Base-by-base conservation (phyloP, 53 echinoderm and acorn worm genomes). In the Echinarachnius parma region DNA sequence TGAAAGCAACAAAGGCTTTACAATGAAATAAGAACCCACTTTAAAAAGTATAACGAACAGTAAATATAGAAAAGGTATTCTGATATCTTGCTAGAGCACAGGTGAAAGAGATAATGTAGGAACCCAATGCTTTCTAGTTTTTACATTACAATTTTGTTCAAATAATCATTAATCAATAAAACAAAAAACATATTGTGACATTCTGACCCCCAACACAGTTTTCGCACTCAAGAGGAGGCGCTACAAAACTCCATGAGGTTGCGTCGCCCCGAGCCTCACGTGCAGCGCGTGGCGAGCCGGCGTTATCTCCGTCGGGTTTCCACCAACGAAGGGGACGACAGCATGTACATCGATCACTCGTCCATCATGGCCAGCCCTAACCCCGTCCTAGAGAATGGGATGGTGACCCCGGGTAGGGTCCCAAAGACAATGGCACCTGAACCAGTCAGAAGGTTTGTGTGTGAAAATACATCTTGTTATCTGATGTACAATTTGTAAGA, bases 181-280 rank as follows among this genome's bases (percentile, higher is more conserved):
- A n/a, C n/a, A n/a, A n/a, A n/a, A n/a, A n/a, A n/a, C n/a, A n/a
- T n/a, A n/a, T n/a, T n/a, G n/a, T 13, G 24, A 58, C 58, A 1
- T 21, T 2, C 19, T 36, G 5, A 34, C 15, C 15, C 15, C 21
- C 18, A 1, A 2, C 35, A 29, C 48, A 94, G 94, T 52, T 90
- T 87, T 9, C 60, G 95, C 2, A 95, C 95, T 13, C 90, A 95
- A 30, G 47, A 76, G 33, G 91, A 91, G 26, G 91, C 96, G 1
- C 55, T 95, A 16, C 84, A 95, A 35, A 69, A 79, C 21, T 76
- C 91, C 7, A 64, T 84, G 10, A 46, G 70, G n/a, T 82, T 91
- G 9, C 78, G 74, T 45, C 61, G 96, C 8, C 84, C 87, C 7
- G 84, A 84, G 62, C 96, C 91, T 30, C 75, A 82, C 27, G 91